phyloP scores from a whole-genome alignment of 2,113 vertebrate genomes.

The Rynchops niger region DNA sequence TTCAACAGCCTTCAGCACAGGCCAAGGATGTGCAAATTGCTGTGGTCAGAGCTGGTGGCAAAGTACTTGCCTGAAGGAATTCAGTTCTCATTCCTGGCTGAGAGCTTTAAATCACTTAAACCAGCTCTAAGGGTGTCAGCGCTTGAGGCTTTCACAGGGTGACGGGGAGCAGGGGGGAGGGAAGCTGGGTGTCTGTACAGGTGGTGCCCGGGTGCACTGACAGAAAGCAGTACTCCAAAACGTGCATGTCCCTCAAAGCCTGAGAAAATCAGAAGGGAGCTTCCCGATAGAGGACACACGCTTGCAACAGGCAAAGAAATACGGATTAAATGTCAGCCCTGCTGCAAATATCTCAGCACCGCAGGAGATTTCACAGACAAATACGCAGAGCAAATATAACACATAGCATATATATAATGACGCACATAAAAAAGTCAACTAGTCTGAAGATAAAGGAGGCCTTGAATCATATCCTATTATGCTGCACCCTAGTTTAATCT shows the following conservation, averaged over 20 bases:
- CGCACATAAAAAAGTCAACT: neutral
- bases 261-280: neutral
- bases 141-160: neutral
- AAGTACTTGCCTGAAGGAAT: neutral
- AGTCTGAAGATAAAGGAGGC: slow-evolving; percentile 19
- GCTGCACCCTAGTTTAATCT: slow-evolving; percentile 49
- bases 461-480: slow-evolving; percentile 31
- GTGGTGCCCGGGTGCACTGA: neutral
- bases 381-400: neutral
- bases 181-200: neutral
- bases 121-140: neutral
- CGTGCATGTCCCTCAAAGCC: neutral
- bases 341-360: neutral
- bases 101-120: neutral
- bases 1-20: slow-evolving; percentile 57
- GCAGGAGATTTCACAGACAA: slow-evolving; percentile 15
- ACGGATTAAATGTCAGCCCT: neutral
- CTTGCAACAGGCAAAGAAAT: neutral
- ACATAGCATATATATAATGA: neutral
- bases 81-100: neutral
- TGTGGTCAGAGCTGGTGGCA: slow-evolving; percentile 19
- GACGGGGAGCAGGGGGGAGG: neutral
- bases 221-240: neutral
- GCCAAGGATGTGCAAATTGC: slow-evolving; percentile 60
- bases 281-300: neutral